Percentiles rank a stretch among this genome's conserved stretches.
Conservation (phyloP, 2,797 vertebrate species). For the Moxostoma hubbsi region DNA sequence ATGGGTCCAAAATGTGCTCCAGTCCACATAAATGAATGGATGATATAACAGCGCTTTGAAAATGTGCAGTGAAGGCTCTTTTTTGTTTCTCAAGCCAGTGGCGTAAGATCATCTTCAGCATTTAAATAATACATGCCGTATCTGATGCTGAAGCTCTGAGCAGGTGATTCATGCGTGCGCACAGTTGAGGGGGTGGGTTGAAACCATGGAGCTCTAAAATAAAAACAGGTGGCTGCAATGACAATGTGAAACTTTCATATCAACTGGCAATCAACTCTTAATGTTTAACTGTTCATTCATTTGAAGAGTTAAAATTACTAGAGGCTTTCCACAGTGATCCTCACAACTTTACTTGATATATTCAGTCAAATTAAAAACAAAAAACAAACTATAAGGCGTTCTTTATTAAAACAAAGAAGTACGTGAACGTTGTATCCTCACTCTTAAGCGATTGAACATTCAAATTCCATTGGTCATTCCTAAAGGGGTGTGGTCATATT, state of each 20-base stretch:
- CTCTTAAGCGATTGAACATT: conserved; percentile 38
- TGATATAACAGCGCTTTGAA: neutral
- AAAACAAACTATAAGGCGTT: neutral
- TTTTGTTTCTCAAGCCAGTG: conserved; percentile 55
- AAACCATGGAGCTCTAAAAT: neutral
- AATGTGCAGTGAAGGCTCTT: conserved; percentile 9
- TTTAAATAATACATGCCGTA: conserved; percentile 73
- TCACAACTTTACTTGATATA: neutral
- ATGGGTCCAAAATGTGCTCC: too few relatives aligned
- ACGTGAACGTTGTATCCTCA: too few relatives aligned
- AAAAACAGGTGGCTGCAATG: conserved; percentile 61
- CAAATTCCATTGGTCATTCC: conserved; percentile 64
- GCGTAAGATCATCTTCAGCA: conserved; percentile 56
- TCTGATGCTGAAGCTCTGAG: conserved; percentile 57
- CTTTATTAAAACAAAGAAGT: neutral
- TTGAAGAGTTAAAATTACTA: neutral
- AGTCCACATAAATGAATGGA: neutral
- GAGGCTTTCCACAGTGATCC: neutral
- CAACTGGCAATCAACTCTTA: neutral
- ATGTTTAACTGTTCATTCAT: neutral
- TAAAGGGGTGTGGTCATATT: conserved; percentile 72
- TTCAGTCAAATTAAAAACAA: too few relatives aligned
- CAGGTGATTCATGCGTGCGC: conserved; percentile 29
- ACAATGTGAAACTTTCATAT: conserved; percentile 34
- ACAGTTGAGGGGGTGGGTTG: conserved; percentile 32